These are phyloP conservation scores for Heteropelma amictum DNA, from an alignment of 2,888 invertebrate species.

Conservation along the genomic window DNA sequence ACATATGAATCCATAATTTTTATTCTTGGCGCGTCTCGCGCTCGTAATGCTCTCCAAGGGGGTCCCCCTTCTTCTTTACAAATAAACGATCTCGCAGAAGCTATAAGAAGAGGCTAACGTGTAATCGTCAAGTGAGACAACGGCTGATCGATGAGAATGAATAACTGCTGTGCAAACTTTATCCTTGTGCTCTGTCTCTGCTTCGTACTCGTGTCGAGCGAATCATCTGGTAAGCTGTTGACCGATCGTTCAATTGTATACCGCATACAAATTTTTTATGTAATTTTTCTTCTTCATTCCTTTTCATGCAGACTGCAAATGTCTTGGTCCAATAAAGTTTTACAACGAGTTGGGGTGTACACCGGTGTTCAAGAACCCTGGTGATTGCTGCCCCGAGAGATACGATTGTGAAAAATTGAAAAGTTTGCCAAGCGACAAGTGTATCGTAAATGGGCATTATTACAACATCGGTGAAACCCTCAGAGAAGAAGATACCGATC, in stretches of 20 bases:
- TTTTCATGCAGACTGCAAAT: constrained; percentile 64
- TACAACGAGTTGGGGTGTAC: constrained; percentile 65
- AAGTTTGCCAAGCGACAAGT: constrained; percentile 60
- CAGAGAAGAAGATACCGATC: constrained; percentile 62
- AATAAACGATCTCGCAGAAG: constrained; percentile 19
- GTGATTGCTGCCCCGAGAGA: constrained; percentile 64
- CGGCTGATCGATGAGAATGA: constrained; percentile 42
- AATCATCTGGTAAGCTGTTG: constrained; percentile 12
- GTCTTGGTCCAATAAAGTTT: constrained; percentile 65
- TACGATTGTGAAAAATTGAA: constrained; percentile 67
- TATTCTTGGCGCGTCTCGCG: neutral
- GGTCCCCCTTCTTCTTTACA: constrained; percentile 27
- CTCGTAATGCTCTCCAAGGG: neutral
- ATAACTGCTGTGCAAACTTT: neutral
- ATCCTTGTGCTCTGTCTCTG: constrained; percentile 19
- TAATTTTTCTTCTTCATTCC: neutral
- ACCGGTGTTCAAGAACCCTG: constrained; percentile 62
- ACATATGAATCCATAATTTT: neutral
- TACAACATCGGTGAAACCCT: constrained; percentile 64
- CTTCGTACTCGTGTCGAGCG: constrained; percentile 15
- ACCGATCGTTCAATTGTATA: neutral
- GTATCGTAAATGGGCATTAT: constrained; percentile 64
- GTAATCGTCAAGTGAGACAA: neutral
- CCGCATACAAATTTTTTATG: neutral
- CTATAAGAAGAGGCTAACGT: constrained; percentile 36